Evolutionary conservation across 2,797 vertebrate genomes (phyloP), one percentile per base, ranked within the genome.

Genomic region (Oryzias sinensis): DNA sequence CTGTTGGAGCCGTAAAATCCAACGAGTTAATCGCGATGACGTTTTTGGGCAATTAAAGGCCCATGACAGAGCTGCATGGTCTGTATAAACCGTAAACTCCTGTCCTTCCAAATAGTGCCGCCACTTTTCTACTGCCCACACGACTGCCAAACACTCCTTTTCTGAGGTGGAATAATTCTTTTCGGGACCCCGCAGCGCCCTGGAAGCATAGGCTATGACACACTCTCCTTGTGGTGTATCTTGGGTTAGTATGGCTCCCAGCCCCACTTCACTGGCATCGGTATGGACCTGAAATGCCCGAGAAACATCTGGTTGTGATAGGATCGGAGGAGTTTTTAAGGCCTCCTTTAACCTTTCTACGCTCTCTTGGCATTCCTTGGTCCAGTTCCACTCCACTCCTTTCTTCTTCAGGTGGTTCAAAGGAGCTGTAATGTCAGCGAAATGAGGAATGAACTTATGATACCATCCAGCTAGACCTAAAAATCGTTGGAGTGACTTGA

Each of bases 121-220:
- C 51, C 37, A 42, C 15, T 42, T 53, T 22, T 52, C 49, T 40
- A 40, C 33, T 6, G 49, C 11, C 49, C 49, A 50, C n/a, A 50
- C 16, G 6, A 48, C 25, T 1, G 25, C 25, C 25, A 49, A 29
- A 16, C 48, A 40, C 40, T 52, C n/a, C 6, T 40, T 20, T 5
- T 52, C 29, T 1, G 29, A 37, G 1, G 49, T 52, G 17, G 49
- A 52, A 33, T 40, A 52, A 33, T 18, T 37, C 0, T 14, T n/a
- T 16, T 40, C 29, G 17, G 50, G 14, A 17, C 18, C 50, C 5
- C 16, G 11, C 18, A 53, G 20, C 6, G 20, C 17, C 24, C 20
- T 40, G n/a, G 50, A 40, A 42, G 40, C 20, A 40, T 18, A 41
- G 40, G 29, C 33, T 1, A 52, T 40, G 14, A 14, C 13, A 4